phyloP scores from a whole-genome alignment of 2,113 vertebrate genomes.

The Bombycilla garrulus region DNA sequence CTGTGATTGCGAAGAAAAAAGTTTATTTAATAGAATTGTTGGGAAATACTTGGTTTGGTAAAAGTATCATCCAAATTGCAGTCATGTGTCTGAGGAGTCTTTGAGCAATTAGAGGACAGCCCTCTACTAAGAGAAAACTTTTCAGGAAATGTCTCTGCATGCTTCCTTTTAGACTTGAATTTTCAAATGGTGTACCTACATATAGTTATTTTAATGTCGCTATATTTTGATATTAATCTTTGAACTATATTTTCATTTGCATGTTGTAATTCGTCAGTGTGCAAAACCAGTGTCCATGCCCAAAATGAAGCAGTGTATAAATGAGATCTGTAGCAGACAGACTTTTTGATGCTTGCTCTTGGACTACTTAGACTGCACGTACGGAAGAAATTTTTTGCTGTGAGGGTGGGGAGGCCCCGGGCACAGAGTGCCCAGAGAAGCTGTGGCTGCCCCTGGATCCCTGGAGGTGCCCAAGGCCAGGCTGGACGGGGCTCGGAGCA shows the following conservation, averaged over 20 bases:
- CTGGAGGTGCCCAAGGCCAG: background rate
- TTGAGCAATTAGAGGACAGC: background rate
- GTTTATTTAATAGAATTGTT: background rate
- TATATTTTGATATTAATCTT: background rate
- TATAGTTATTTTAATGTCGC: background rate
- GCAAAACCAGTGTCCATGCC: background rate
- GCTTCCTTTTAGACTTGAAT: background rate
- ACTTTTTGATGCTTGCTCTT: background rate
- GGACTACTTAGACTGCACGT: background rate
- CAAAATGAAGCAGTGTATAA: background rate
- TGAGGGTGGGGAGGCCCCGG: accelerated
- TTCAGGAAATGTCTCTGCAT: background rate
- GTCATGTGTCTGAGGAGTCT: background rate
- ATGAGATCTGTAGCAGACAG: too few species aligned
- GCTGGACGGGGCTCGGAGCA: accelerated
- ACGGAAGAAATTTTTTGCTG: background rate
- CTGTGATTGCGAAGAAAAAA: background rate
- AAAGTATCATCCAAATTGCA: background rate
- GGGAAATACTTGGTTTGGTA: background rate
- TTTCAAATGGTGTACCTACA: background rate
- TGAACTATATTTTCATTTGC: background rate
- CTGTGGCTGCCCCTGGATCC: background rate
- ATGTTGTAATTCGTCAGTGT: background rate
- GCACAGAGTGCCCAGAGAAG: background rate
- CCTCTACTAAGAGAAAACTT: background rate